Evolutionary conservation across 2,797 vertebrate species (phyloP).

Genomic region (Harpagifer antarcticus): DNA sequence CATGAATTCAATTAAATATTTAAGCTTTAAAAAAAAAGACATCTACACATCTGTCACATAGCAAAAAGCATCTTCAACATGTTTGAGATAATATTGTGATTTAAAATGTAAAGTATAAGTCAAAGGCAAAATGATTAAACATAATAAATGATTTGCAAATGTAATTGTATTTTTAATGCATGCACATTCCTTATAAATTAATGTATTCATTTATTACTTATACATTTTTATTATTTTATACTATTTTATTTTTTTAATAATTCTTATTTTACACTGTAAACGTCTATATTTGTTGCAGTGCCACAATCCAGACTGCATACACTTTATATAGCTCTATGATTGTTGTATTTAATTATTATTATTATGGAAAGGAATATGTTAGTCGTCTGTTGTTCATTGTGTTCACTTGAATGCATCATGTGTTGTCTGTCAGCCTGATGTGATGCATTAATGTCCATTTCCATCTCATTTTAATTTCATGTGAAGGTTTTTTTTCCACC

Average conservation of each 20-base stretch:
- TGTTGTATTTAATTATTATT: slow-evolving; percentile 15
- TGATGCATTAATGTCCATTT: slow-evolving; percentile 45
- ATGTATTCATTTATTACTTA: neutral
- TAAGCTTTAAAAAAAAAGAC: neutral
- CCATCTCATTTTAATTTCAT: slow-evolving; percentile 48
- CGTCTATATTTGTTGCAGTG: neutral
- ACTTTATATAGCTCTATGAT: neutral
- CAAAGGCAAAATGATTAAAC: neutral
- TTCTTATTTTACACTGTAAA: neutral
- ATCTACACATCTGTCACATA: neutral
- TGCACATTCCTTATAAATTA: neutral
- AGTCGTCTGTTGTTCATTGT: slow-evolving; percentile 9
- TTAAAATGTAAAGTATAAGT: neutral
- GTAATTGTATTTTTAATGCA: neutral
- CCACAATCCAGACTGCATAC: neutral
- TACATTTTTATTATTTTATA: too few relatives aligned
- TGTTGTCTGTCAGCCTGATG: slow-evolving; percentile 37
- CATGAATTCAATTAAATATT: too few relatives aligned
- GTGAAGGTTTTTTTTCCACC: slow-evolving; percentile 13
- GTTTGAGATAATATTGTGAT: neutral
- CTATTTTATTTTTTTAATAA: neutral
- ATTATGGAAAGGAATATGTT: slow-evolving; percentile 4
- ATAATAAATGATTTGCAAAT: neutral
- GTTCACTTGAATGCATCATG: slow-evolving; percentile 64
- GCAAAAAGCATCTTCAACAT: neutral